These are phyloP conservation scores for Arenaria interpres DNA, from an alignment of 2,113 vertebrate genomes.

Conservation along the genomic window DNA sequence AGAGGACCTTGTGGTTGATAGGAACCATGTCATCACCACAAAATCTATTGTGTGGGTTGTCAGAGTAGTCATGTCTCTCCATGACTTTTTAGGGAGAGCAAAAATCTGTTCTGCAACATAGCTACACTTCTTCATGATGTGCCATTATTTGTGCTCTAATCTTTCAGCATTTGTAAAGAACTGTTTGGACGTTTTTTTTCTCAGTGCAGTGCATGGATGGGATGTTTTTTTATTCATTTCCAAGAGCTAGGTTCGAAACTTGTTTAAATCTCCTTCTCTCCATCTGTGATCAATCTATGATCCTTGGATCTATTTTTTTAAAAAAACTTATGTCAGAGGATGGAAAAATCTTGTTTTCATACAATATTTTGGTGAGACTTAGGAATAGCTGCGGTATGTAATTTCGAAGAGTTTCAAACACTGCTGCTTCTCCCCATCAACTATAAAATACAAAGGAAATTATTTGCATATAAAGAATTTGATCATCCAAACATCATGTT, in stretches of 20 bases:
- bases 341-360: not conserved
- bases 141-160: not conserved
- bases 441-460: slow-evolving; percentile 23
- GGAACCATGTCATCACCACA: not conserved
- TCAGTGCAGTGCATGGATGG: not conserved
- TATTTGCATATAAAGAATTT: slow-evolving; percentile 42
- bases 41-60: not conserved
- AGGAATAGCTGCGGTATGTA: not conserved
- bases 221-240: not conserved
- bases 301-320: not conserved
- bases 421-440: not conserved
- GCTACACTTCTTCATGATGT: not conserved
- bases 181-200: not conserved
- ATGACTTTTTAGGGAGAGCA: not conserved
- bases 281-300: not conserved
- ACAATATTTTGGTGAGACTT: not conserved
- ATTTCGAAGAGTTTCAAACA: slow-evolving; percentile 12
- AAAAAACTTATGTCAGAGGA: not conserved
- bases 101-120: not conserved
- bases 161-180: not conserved
- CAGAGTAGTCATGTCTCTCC: not conserved
- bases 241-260: not conserved
- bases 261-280: not conserved
- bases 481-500: not conserved
- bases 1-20: not conserved